Evolutionary conservation across 2,113 vertebrate species (phyloP).

Genomic region (Capricornis sumatraensis): DNA sequence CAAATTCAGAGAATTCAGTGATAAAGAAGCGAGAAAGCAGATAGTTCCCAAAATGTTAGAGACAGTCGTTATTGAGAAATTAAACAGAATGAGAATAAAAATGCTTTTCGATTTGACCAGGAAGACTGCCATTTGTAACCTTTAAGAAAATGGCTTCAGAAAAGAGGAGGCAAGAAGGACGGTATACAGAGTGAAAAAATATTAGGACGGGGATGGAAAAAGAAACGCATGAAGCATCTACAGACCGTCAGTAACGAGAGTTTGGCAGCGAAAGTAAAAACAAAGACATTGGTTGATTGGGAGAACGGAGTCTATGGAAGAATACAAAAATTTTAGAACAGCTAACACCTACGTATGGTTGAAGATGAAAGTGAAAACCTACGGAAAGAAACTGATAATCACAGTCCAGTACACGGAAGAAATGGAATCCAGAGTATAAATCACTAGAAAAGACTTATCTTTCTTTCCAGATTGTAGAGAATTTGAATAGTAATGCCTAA

Average conservation of each 20-base stretch:
- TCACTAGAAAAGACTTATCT: neutral
- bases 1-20: neutral
- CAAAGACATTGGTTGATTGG: neutral
- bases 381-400: neutral
- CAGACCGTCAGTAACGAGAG: neutral
- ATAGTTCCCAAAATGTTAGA: slow-evolving; percentile 2
- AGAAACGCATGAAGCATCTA: neutral
- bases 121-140: slow-evolving; percentile 1
- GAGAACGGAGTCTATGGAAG: neutral
- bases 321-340: neutral
- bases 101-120: neutral
- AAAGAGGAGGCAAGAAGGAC: neutral
- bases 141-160: slow-evolving; percentile 20
- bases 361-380: neutral
- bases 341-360: neutral
- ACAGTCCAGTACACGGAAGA: neutral
- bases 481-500: neutral
- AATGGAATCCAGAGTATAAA: neutral
- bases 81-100: neutral
- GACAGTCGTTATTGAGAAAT: neutral
- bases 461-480: neutral
- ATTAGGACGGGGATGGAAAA: neutral
- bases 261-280: neutral
- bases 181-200: neutral
- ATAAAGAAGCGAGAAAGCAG: neutral